These are phyloP conservation scores for Brenthis ino DNA, from an alignment of 2,888 invertebrate species.

Conservation along the genomic window DNA sequence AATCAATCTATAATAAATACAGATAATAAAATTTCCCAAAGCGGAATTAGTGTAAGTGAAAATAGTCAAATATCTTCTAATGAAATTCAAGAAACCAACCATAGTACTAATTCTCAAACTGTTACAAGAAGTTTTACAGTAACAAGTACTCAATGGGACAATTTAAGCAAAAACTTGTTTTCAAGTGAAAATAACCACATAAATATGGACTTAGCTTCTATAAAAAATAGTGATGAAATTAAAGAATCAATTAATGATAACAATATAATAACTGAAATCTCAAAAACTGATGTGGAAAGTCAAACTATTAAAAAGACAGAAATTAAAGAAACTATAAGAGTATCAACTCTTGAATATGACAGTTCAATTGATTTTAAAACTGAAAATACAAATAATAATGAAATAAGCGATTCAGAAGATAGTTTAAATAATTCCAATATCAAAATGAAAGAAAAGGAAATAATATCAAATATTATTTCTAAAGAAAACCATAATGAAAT, in stretches of 20 bases:
- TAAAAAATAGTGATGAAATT: not conserved
- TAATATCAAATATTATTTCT: no score
- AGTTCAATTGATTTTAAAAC: not conserved
- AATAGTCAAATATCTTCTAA: not conserved
- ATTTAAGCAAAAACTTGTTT: not conserved
- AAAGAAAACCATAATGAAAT: not conserved
- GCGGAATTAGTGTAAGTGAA: not conserved
- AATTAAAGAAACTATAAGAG: slow-evolving; percentile 10
- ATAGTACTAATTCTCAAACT: not conserved
- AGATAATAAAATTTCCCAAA: not conserved
- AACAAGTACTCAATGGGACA: not conserved
- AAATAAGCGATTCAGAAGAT: not conserved
- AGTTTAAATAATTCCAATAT: not conserved
- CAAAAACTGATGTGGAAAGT: not conserved
- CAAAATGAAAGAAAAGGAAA: not conserved
- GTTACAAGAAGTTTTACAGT: not conserved
- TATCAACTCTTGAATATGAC: slow-evolving; percentile 3
- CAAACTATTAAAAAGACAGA: not conserved
- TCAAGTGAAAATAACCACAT: not conserved
- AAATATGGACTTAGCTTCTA: not conserved
- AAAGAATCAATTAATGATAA: not conserved
- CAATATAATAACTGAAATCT: slow-evolving; percentile 7
- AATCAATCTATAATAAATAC: not conserved
- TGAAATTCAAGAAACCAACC: not conserved
- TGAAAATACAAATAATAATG: not conserved